These are phyloP conservation scores for Xanthia icteritia DNA, from an alignment of 2,888 invertebrate species.

Conservation along the genomic window DNA sequence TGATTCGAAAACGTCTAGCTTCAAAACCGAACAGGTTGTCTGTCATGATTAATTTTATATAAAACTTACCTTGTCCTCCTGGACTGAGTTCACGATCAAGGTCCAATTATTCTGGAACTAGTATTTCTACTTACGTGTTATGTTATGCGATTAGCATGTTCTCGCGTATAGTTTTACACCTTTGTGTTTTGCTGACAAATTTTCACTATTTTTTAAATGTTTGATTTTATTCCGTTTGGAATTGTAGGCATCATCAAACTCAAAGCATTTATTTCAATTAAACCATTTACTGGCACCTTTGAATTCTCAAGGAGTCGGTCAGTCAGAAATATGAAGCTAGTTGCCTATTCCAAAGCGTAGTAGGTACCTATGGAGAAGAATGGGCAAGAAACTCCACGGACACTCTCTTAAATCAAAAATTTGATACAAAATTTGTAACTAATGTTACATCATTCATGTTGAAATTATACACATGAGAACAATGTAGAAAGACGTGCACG, in stretches of 20 bases:
- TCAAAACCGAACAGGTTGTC: slow-evolving; percentile 16
- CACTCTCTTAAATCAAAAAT: too few species aligned
- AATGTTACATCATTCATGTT: too few species aligned
- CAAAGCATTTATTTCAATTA: too few species aligned
- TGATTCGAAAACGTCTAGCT: neutral
- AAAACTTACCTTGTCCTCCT: slow-evolving; percentile 45
- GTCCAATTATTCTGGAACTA: slow-evolving; percentile 54
- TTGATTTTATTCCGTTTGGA: neutral
- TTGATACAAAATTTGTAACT: too few species aligned
- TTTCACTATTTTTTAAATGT: neutral
- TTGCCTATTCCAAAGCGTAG: too few species aligned
- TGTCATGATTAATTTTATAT: slow-evolving; percentile 22
- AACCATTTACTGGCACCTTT: too few species aligned
- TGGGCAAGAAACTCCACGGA: too few species aligned
- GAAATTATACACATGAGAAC: too few species aligned
- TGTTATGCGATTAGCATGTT: slow-evolving; percentile 41
- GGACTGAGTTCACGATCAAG: slow-evolving; percentile 65
- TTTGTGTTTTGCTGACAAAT: neutral
- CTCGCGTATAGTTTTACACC: slow-evolving; percentile 23
- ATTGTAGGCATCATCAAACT: neutral
- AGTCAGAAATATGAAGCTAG: too few species aligned
- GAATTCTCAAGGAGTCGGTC: too few species aligned
- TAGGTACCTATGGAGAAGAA: too few species aligned
- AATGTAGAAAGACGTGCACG: too few species aligned
- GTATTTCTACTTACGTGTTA: slow-evolving; percentile 54